Conservation (phyloP, 2,888 invertebrate genomes). For the Agrochola lota region DNA sequence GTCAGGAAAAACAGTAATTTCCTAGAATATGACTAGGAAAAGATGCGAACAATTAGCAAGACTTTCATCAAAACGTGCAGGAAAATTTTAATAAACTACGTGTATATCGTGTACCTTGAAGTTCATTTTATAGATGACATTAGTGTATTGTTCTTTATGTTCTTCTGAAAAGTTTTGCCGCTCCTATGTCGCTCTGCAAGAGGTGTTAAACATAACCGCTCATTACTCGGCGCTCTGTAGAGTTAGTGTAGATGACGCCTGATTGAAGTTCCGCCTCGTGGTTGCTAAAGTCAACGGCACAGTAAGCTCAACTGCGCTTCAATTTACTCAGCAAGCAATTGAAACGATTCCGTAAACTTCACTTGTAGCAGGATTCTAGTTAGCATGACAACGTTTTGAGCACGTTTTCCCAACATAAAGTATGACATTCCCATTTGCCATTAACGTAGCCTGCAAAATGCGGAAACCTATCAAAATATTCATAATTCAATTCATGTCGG, state of each 20-base stretch:
- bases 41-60: not conserved
- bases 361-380: conserved; percentile 58
- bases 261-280: conserved; percentile 68
- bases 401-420: conserved; percentile 25
- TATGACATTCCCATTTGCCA: conserved; percentile 17
- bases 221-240: conserved; percentile 48
- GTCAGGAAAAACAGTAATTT: not conserved
- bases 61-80: not conserved
- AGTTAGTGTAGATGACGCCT: conserved; percentile 59
- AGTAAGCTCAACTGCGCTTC: conserved; percentile 63
- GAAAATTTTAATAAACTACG: not conserved
- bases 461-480: conserved; percentile 20
- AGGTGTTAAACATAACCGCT: conserved; percentile 46
- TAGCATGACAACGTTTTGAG: conserved; percentile 43
- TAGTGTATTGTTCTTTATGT: not conserved
- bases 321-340: conserved; percentile 68
- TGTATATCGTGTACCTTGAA: not conserved
- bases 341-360: conserved; percentile 63
- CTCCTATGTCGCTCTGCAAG: conserved; percentile 1
- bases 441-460: conserved; percentile 10
- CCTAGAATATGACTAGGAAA: not conserved
- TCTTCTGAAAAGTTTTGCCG: not conserved
- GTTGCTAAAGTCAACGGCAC: conserved; percentile 66
- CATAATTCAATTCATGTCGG: conserved; percentile 17
- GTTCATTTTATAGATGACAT: not conserved